Evolutionary conservation across 2,888 invertebrate species (phyloP), one percentile per base, ranked within the genome.

Genomic region (Criorhina ranunculi): DNA sequence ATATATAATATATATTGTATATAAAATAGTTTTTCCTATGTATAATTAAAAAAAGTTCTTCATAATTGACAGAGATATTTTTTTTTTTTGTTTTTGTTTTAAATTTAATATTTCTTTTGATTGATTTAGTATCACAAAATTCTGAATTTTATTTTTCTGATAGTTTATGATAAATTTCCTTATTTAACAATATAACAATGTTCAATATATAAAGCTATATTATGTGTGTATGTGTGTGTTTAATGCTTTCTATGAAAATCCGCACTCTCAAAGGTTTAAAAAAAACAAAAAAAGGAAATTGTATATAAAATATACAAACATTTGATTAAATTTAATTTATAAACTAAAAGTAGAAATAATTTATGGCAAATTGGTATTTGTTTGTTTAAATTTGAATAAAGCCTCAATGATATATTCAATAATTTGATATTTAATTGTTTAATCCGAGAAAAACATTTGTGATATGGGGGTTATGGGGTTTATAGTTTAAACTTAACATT

Each of bases 61-160:
- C 33, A 73, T 85, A 85, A 85, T 85, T 85, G 85, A 85, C 85
- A 78, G 62, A 78, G 62, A 78, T 49, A 75, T 72, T 66, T 33
- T 31, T 40, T 64, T 37, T 33, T 46, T 76, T 66, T 17, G 60
- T 62, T 60, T 67, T 72, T 49, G 24, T 51, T 66, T 75, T 70
- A 53, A 51, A 42, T 55, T 70, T 75, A 57, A 33, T 62, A 62
- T 73, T 78, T 86, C 49, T 86, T 87, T 81, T 87, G 86, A 86
- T 87, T 86, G 78, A 82, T 87, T 87, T 82, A 77, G 79, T 87
- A 87, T 87, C 87, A 87, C 87, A 87, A 86, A 83, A 82, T 87
- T 82, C 82, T 64, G 59, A 86, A 86, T 79, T 77, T 69, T 51
- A 37, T 67, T 64, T 77, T 67, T 83, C 67, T 62, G 73, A 73